Percentiles rank a stretch among this genome's conserved stretches.
Conservation (phyloP, 1,140 invertebrate species). For the Lasioglossum baleicum region DNA sequence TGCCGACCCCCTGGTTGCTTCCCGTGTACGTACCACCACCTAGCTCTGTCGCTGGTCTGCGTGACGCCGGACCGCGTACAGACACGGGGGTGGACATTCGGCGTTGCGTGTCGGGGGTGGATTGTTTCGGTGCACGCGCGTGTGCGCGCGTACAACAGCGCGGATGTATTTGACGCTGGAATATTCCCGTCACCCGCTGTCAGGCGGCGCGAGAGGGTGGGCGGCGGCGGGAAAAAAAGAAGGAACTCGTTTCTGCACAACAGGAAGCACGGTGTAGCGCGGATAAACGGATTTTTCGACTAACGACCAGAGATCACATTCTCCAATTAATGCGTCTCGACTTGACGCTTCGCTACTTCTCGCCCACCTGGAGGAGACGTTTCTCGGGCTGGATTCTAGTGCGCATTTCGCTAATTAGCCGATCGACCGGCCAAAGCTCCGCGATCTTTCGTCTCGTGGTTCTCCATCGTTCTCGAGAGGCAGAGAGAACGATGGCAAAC, state of each 20-base stretch:
- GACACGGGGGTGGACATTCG: conserved; percentile 32
- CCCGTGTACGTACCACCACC: conserved; percentile 43
- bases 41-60: conserved; percentile 1
- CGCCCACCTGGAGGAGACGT: too few species aligned
- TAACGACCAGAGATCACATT: conserved; percentile 45
- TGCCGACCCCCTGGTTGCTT: too few species aligned
- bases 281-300: conserved; percentile 49
- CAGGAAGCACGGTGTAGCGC: conserved; percentile 57
- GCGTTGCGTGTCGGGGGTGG: conserved; percentile 49
- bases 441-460: too few species aligned
- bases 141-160: conserved; percentile 54
- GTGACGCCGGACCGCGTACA: too few species aligned
- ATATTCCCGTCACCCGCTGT: conserved; percentile 45
- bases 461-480: too few species aligned
- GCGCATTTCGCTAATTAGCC: too few species aligned
- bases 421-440: too few species aligned
- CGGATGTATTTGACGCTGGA: conserved; percentile 59
- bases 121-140: conserved; percentile 58
- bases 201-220: background rate
- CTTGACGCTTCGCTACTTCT: conserved; percentile 35
- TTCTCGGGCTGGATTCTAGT: too few species aligned
- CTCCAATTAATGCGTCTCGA: conserved; percentile 63
- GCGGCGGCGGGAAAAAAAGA: conserved; percentile 27
- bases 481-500: too few species aligned
- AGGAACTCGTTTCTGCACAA: conserved; percentile 47